A percentile compares a stretch with the other conserved stretches of the same genome.
Evolutionary conservation across 2,113 vertebrate genomes (phyloP).

Genomic region (Anarrhichthys ocellatus): DNA sequence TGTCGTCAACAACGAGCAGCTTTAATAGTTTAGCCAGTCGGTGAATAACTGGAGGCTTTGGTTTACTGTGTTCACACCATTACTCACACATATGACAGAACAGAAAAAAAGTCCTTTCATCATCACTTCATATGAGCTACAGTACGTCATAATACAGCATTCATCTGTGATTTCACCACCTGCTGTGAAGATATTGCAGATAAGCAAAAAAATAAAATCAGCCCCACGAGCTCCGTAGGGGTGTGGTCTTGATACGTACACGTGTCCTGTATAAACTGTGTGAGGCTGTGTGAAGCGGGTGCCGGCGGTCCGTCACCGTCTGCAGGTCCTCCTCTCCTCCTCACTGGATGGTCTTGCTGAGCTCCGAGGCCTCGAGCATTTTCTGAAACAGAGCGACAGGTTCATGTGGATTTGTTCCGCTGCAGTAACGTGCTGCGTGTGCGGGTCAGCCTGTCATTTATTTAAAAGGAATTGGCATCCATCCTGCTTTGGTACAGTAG

Average conservation of each 20-base stretch:
- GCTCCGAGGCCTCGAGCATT: slow-evolving; percentile 74
- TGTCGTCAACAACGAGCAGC: slow-evolving; percentile 3
- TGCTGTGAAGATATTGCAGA: not conserved
- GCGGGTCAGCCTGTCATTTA: not conserved
- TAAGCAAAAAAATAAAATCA: not conserved
- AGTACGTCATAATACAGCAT: slow-evolving; percentile 42
- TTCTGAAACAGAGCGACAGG: slow-evolving; percentile 74
- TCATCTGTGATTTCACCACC: slow-evolving; percentile 27
- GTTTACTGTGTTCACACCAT: not conserved
- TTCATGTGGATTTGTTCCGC: not conserved
- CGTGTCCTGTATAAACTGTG: not conserved
- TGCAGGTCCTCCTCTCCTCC: slow-evolving; percentile 35
- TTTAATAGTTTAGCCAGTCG: not conserved
- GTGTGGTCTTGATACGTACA: not conserved
- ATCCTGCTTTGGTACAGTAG: not conserved
- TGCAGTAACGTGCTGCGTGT: not conserved
- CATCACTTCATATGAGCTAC: slow-evolving; percentile 24
- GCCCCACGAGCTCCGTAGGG: no score
- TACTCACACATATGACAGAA: not conserved
- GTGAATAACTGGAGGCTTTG: not conserved
- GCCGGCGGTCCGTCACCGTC: slow-evolving; percentile 25
- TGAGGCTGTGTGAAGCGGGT: not conserved
- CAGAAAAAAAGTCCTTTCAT: not conserved
- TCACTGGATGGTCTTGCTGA: slow-evolving; percentile 60
- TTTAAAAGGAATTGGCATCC: not conserved